Evolutionary conservation across 2,797 vertebrate genomes (phyloP), one percentile per base, ranked within the genome.

Genomic region (Pangasius macronema): DNA sequence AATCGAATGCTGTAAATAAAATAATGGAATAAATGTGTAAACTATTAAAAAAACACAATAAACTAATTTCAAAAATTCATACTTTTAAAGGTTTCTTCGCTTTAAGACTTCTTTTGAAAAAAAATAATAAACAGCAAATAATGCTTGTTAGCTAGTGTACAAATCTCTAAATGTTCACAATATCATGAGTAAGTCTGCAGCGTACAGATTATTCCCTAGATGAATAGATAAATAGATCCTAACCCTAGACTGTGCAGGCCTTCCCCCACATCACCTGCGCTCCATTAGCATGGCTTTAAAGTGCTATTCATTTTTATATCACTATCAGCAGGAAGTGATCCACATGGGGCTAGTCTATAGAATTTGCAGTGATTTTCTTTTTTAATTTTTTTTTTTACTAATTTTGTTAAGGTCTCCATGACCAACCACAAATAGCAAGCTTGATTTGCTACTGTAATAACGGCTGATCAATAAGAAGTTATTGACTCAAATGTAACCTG

Each of bases 281-380:
- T 36, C 51, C 30, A 79, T 79, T 77, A 77, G 9, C 2, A 36
- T 79, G 39, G 18, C 18, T 79, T n/a, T 53, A 77, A 53, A 53
- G 46, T 53, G 49, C 76, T 36, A 36, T 79, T 57, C 3, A 57
- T 79, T 79, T 79, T 79, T 79, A 49, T 77, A 79, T 79, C 49
- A 22, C n/a, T 77, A n/a, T 77, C 75, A 77, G 75, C 49, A 76
- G 39, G 30, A 51, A 57, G 30, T 57, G 18, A 5, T 79, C 57
- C n/a, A 36, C 30, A 55, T 57, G 30, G 8, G 6, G 73, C 6
- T 73, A 73, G 70, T 73, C 39, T 46, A 46, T 51, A 49, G 73
- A n/a, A 46, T 75, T 27, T 75, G 22, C 11, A 27, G 72, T 49
- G 42, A 10, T 39, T 57, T 18, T 14, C 11, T 42, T 0, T 51